These are phyloP conservation scores for Galeopterus variegatus DNA, from an alignment of 2,113 vertebrate genomes.

Conservation along the genomic window DNA sequence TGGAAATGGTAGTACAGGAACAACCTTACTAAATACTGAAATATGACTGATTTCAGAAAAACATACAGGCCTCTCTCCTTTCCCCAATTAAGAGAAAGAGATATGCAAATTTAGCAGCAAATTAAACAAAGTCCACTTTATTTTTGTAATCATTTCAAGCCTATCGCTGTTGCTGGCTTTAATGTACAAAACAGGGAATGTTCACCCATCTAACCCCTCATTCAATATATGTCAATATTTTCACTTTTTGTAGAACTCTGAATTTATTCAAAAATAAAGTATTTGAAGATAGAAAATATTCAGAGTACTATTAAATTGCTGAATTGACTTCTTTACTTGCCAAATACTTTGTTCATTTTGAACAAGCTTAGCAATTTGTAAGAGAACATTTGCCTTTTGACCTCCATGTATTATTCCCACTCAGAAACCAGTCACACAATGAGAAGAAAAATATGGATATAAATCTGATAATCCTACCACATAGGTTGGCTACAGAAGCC, in stretches of 20 bases:
- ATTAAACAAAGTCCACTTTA: background rate
- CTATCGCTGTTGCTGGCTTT: background rate
- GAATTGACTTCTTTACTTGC: background rate
- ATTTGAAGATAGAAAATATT: constrained; percentile 23
- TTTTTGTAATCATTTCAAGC: background rate
- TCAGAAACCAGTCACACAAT: background rate
- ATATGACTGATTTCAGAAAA: background rate
- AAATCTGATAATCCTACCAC: background rate
- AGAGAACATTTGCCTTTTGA: constrained; percentile 19
- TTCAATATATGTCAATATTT: background rate
- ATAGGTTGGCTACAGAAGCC: background rate
- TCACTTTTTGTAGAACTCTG: constrained; percentile 6
- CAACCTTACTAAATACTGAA: background rate
- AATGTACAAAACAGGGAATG: background rate
- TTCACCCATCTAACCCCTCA: background rate
- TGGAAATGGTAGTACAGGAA: background rate
- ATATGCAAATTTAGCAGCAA: background rate
- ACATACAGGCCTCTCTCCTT: background rate
- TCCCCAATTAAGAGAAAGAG: background rate
- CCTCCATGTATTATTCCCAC: background rate
- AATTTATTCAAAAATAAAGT: background rate
- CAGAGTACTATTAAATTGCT: background rate
- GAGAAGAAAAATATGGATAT: background rate
- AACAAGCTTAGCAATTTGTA: background rate
- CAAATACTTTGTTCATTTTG: constrained; percentile 23